Evolutionary conservation across 2,797 vertebrate species (phyloP), one percentile per base, ranked within the genome.

Genomic region (Fratercula arctica): DNA sequence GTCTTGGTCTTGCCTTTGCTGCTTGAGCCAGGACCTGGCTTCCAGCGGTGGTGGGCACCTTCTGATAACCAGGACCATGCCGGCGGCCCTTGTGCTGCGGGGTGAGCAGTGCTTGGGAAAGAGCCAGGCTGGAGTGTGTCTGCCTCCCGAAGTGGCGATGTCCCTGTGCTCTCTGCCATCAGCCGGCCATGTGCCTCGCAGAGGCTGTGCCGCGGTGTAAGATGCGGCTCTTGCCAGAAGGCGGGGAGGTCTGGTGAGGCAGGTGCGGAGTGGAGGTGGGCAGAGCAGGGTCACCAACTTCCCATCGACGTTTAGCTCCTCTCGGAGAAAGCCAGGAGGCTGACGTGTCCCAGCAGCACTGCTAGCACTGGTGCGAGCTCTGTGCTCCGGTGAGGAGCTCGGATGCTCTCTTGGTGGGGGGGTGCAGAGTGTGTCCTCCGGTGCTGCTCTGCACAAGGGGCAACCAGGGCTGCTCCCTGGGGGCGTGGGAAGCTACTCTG

Each of bases 141-240:
- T 15, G 0, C 33, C 64, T 73, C 33, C 26, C 2, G 1, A 43
- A 17, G 67, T 8, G 2, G 18, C 0, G 1, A 12, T 23, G 0
- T 46, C 67, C 43, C 11, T 0, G 0, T 2, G 70, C 60, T 46
- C 64, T 33, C 60, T 0, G 6, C 51, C 2, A 1, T 21, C 64
- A 56, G 54, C 53, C 7, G 1, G 51, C 61, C 67, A n/a, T 2
- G 2, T 25, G 45, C 88, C 61, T 66, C 1, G 1, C 20, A 24
- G 29, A 12, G 35, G 33, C n/a, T 6, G 17, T 29, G 23, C 39
- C 1, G 0, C 0, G 3, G 10, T 28, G 50, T 35, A 18, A 29
- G 50, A 29, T 33, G 10, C 6, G 3, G 16, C 56, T 68, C 0
- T 6, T 54, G 75, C 35, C 59, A 43, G 64, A 16, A 11, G 63